phyloP scores from a whole-genome alignment of 2,113 vertebrate species.

The Dendropsophus ebraccatus region DNA sequence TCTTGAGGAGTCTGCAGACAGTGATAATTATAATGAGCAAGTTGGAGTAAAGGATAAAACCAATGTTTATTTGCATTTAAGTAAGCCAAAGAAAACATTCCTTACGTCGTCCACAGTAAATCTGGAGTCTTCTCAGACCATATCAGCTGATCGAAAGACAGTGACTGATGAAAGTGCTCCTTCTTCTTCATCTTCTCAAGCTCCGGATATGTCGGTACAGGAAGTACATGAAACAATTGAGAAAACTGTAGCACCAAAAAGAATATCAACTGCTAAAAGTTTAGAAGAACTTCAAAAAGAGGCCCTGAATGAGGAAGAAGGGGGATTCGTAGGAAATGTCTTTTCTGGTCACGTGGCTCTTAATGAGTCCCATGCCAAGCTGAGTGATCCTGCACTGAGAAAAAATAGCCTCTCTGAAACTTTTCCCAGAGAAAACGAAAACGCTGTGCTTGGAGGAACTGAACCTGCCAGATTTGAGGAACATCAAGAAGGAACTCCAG shows the following conservation, averaged over 20 bases:
- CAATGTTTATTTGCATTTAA: constrained; percentile 1
- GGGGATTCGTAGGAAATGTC: constrained; percentile 11
- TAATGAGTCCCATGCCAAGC: neutral
- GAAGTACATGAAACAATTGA: constrained; percentile 9
- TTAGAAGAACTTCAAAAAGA: constrained; percentile 36
- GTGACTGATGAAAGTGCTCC: neutral
- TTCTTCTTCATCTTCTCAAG: neutral
- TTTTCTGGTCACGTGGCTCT: constrained; percentile 1
- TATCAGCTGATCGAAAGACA: neutral
- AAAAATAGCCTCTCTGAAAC: neutral
- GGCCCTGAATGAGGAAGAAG: neutral
- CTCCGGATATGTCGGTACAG: neutral
- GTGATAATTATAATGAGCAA: neutral
- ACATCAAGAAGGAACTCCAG: constrained; percentile 23
- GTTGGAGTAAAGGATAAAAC: neutral
- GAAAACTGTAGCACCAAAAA: constrained; percentile 8
- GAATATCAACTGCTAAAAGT: neutral
- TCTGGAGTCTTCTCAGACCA: neutral
- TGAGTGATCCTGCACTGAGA: neutral
- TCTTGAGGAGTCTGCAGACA: neutral
- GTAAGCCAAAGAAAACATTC: neutral
- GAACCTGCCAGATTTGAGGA: neutral
- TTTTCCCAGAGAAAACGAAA: neutral
- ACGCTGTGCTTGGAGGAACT: neutral
- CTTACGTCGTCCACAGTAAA: neutral